Base-by-base conservation (phyloP, 2,113 vertebrate genomes). In the Albula glossodonta region DNA sequence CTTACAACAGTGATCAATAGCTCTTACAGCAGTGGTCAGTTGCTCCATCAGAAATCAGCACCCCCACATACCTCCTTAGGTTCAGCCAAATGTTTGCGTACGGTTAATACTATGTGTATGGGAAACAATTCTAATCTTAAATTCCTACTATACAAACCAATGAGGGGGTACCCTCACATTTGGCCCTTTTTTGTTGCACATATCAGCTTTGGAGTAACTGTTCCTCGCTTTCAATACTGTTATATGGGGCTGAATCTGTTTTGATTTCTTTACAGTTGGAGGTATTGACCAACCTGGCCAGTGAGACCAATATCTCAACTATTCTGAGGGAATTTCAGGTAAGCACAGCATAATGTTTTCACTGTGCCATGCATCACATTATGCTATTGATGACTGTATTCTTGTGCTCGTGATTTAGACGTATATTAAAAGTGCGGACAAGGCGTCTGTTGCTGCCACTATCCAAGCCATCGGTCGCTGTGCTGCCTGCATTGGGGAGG, bases 291-390 rank as follows among this genome's bases (percentile, higher is more conserved):
- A 99, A 99, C 91, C 91, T 99, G 91, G 98, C 98, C 84, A 99
- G 97, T 0, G 98, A 99, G 92, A 99, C 98, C 8, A 99, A 99
- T 93, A 99, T 99, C 88, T 99, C 98, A 78, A 99, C 97, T 1
- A 98, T 99, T 87, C 95, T 99, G 86, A 93, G 98, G 89, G 98
- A 99, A 89, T 99, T 99, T 91, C 98, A 99, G 97, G 98, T 99
- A 96, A 1, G 31, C 31, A 41, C 31, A 41, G 31, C 31, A 41
- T 41, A 41, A 41, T 41, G 31, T 41, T 41, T 41, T 41, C 31
- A 41, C 31, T 41, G 31, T 41, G 31, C 31, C 31, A 41, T 41
- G 31, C 31, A 41, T 41, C 31, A 41, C 31, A 41, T 41, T 41
- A 41, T 41, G 31, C 31, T 41, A 41, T 41, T 41, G 31, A 41